phyloP scores from a whole-genome alignment of 2,888 invertebrate species.

The Papilio demoleus region DNA sequence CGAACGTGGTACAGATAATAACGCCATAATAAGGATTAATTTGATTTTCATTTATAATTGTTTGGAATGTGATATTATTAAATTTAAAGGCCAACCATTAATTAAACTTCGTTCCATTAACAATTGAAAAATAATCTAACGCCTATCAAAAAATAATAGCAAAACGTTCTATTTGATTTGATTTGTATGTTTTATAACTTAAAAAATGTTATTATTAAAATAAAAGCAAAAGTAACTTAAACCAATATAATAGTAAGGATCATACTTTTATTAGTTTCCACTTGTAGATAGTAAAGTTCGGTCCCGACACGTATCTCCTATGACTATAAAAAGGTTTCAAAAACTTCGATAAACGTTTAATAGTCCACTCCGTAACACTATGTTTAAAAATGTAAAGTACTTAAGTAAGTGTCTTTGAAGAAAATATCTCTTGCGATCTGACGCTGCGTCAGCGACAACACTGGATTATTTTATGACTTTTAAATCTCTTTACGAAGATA shows the following conservation, averaged over 20 bases:
- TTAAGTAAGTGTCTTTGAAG: constrained; percentile 18
- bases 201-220: neutral
- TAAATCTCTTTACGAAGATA: constrained; percentile 29
- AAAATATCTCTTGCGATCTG: constrained; percentile 21
- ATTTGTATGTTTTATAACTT: neutral
- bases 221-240: neutral
- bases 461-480: constrained; percentile 29
- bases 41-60: neutral
- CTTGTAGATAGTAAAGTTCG: constrained; percentile 1
- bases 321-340: neutral
- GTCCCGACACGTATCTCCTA: neutral
- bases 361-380: constrained; percentile 7
- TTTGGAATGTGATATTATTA: neutral
- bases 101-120: no score
- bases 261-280: neutral
- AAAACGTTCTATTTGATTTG: neutral
- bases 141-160: constrained; percentile 7
- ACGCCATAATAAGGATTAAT: no score
- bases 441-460: constrained; percentile 24
- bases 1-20: neutral
- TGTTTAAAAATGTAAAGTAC: constrained; percentile 2
- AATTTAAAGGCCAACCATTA: neutral
- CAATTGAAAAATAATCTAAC: neutral
- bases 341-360: constrained; percentile 21
- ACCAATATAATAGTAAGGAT: neutral